Evolutionary conservation across 2,113 vertebrate genomes (phyloP).

Genomic region (Panthera tigris): DNA sequence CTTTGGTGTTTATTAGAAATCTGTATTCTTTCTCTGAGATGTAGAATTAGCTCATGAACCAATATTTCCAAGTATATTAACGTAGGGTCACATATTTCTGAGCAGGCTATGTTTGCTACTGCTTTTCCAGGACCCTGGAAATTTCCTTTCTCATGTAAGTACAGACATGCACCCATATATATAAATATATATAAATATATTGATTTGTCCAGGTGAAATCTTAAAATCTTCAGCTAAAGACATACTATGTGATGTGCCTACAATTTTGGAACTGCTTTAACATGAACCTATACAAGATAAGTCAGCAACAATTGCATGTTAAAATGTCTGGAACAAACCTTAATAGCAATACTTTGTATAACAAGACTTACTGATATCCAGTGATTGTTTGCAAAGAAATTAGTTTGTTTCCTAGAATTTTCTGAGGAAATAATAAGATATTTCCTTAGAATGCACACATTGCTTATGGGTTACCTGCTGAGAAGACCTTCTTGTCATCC

Average conservation of each 20-base stretch:
- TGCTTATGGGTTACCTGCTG: not conserved
- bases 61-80: not conserved
- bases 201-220: not conserved
- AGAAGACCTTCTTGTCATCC: not conserved
- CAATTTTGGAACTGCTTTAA: not conserved
- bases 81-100: not conserved
- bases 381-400: not conserved
- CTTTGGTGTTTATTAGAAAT: not conserved
- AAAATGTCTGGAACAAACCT: not conserved
- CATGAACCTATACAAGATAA: not conserved
- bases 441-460: not conserved
- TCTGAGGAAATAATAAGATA: not conserved
- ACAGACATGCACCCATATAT: not conserved
- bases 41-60: not conserved
- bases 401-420: not conserved
- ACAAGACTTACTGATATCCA: not conserved
- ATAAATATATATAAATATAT: fast-evolving
- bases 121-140: not conserved
- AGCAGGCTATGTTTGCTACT: not conserved
- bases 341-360: not conserved
- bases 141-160: not conserved
- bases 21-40: not conserved
- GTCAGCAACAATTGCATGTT: not conserved
- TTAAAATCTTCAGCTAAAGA: not conserved
- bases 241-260: not conserved